These are phyloP conservation scores for Saturnia japonica DNA, from an alignment of 2,888 invertebrate species.

Conservation along the genomic window DNA sequence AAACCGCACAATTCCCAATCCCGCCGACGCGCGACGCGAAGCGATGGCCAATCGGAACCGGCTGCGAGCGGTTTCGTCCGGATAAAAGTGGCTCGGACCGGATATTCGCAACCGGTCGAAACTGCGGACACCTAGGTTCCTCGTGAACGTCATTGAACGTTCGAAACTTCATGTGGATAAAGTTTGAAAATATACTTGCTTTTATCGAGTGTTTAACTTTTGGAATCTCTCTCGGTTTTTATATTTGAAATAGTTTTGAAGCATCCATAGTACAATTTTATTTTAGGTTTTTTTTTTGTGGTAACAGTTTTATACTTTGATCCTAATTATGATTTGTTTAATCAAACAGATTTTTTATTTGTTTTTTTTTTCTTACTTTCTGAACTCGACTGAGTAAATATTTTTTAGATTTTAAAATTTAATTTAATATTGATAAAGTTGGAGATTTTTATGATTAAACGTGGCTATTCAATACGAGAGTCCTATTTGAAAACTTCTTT, in stretches of 20 bases:
- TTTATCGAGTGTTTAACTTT: constrained; percentile 7
- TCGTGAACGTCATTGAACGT: neutral
- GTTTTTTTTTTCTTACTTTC: too few relatives aligned
- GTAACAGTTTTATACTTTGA: neutral
- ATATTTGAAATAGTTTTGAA: neutral
- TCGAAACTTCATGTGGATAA: neutral
- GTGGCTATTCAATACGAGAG: too few relatives aligned
- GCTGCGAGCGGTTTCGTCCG: neutral
- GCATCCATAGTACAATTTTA: neutral
- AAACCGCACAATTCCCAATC: constrained; percentile 1
- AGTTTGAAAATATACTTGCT: neutral
- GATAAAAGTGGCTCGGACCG: constrained; percentile 3
- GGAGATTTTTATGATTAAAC: too few relatives aligned
- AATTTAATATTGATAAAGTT: too few relatives aligned
- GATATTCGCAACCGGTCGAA: constrained; percentile 9
- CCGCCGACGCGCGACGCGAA: too few relatives aligned
- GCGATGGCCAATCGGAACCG: neutral
- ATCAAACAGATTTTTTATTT: too few relatives aligned
- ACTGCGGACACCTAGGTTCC: neutral
- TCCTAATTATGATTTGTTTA: neutral
- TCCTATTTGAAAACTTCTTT: too few relatives aligned
- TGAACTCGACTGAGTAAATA: too few relatives aligned
- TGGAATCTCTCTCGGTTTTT: neutral
- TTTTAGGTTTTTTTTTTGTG: neutral
- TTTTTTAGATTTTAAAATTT: too few relatives aligned